Evolutionary conservation across 2,113 vertebrate genomes (phyloP).

Genomic region (Atrichornis clamosus): DNA sequence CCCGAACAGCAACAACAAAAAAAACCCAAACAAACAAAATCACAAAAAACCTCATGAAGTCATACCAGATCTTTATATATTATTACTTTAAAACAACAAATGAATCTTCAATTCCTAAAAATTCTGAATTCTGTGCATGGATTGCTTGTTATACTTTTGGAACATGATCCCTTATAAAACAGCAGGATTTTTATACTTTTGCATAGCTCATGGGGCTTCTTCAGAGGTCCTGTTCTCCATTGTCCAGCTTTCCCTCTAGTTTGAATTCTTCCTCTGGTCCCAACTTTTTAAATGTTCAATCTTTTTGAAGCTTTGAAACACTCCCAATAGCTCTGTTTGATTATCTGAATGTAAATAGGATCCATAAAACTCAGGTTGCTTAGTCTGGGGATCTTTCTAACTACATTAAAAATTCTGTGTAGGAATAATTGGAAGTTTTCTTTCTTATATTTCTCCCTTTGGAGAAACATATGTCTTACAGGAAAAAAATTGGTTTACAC

Average conservation of each 20-base stretch:
- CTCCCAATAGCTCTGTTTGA: not conserved
- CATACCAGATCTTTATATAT: not conserved
- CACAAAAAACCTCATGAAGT: rapidly evolving
- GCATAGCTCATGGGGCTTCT: not conserved
- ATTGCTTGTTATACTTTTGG: not conserved
- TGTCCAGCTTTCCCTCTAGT: not conserved
- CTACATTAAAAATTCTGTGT: not conserved
- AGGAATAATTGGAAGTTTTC: not conserved
- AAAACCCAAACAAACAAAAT: not conserved
- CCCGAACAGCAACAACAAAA: too few relatives aligned
- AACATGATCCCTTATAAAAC: not conserved
- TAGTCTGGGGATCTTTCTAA: not conserved
- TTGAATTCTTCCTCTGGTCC: not conserved
- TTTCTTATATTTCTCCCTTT: not conserved
- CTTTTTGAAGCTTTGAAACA: not conserved
- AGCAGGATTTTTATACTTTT: not conserved
- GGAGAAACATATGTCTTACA: not conserved
- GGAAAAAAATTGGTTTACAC: not conserved
- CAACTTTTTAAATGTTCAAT: not conserved
- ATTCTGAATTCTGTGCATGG: not conserved
- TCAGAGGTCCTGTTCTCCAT: not conserved
- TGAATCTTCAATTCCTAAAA: not conserved
- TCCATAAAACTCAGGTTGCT: not conserved
- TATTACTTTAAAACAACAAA: not conserved
- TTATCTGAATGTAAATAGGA: not conserved